A percentile compares a stretch with the other conserved stretches of the same genome.
phyloP scores from a whole-genome alignment of 2,113 vertebrate species.

The Apteryx owenii region DNA sequence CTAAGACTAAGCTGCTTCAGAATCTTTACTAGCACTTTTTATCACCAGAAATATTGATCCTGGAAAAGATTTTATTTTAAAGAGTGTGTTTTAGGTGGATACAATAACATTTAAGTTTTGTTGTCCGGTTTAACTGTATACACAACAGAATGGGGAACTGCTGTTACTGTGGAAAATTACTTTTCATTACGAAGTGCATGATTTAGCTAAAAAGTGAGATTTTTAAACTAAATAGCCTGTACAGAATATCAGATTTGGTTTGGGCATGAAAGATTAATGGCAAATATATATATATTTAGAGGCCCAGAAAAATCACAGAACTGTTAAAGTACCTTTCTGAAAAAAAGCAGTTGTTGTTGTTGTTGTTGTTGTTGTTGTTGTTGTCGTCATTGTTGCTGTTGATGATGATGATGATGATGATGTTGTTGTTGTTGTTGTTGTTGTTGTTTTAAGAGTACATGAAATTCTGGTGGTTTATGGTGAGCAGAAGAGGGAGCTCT shows the following conservation, averaged over 20 bases:
- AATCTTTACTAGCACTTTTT: neutral
- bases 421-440: no score
- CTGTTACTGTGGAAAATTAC: neutral
- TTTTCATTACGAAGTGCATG: neutral
- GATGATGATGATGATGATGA: no score
- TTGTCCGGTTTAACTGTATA: neutral
- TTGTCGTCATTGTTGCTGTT: no score
- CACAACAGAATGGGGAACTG: neutral
- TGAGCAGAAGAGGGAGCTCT: conserved; percentile 57
- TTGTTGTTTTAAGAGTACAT: neutral
- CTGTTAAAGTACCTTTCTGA: neutral
- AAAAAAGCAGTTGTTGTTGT: neutral
- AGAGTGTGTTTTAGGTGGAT: neutral
- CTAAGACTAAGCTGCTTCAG: neutral
- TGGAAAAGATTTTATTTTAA: neutral
- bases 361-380: no score
- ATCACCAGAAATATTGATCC: neutral
- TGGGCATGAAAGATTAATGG: neutral
- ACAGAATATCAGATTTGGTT: neutral
- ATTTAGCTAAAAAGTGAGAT: neutral
- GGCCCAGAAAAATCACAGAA: neutral
- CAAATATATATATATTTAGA: neutral
- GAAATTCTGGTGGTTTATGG: neutral
- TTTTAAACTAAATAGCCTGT: neutral
- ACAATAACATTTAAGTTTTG: neutral